phyloP scores from a whole-genome alignment of 2,888 invertebrate genomes.

The Liopterus haemorrhoidalis region DNA sequence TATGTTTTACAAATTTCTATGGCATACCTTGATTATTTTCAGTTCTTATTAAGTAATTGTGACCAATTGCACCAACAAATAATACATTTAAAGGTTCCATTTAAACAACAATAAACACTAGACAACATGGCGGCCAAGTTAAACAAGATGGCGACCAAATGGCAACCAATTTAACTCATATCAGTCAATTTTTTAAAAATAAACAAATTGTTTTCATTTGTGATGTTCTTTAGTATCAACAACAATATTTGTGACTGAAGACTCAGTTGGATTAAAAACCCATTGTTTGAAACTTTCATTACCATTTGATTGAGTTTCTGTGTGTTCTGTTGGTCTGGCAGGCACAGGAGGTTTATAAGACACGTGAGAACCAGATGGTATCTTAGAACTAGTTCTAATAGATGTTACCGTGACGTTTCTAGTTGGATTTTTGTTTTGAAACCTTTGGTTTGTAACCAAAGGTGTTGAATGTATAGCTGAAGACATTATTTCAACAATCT shows the following conservation, averaged over 20 bases:
- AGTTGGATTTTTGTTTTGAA: constrained; percentile 42
- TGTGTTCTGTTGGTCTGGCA: constrained; percentile 45
- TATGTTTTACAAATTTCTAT: no score
- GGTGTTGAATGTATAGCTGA: constrained; percentile 41
- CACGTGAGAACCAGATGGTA: constrained; percentile 41
- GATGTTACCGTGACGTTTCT: constrained; percentile 59
- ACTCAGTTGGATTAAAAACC: constrained; percentile 44
- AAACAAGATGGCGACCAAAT: no score
- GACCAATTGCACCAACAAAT: no score
- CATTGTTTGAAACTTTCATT: constrained; percentile 44
- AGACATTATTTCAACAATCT: constrained; percentile 43
- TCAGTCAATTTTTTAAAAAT: no score
- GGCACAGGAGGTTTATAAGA: constrained; percentile 47
- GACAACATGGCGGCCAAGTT: no score
- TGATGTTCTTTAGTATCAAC: constrained; percentile 37
- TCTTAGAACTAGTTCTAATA: constrained; percentile 55
- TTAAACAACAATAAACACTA: no score
- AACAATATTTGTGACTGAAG: constrained; percentile 41
- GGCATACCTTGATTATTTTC: no score
- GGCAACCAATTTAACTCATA: no score
- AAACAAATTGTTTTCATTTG: constrained; percentile 22
- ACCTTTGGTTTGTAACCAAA: constrained; percentile 34
- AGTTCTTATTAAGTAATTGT: no score
- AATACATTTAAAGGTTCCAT: no score
- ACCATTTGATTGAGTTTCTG: constrained; percentile 38